These are phyloP conservation scores for Merops nubicus DNA, from an alignment of 2,113 vertebrate genomes.

Conservation along the genomic window DNA sequence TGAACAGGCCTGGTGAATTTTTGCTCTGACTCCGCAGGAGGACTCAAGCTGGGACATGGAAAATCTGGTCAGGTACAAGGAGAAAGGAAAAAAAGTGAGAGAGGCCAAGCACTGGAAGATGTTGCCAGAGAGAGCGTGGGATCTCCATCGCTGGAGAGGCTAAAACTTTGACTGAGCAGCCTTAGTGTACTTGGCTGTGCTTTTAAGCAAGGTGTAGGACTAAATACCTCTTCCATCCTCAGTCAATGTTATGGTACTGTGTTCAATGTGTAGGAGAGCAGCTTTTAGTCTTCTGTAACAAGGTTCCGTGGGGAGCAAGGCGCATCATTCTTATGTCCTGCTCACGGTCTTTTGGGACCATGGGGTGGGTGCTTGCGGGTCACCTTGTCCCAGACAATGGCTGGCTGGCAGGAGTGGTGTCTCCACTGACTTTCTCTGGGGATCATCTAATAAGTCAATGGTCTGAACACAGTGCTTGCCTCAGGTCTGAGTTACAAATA, in stretches of 20 bases:
- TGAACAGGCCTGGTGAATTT: not conserved
- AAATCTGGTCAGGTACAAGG: not conserved
- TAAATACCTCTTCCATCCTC: not conserved
- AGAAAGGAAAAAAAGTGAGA: not conserved
- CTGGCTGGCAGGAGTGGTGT: not conserved
- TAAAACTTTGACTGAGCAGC: not conserved
- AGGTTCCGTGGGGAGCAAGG: rapidly evolving
- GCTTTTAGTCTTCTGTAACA: not conserved
- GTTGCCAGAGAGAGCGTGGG: not conserved
- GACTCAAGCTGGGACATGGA: not conserved
- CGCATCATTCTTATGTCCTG: rapidly evolving
- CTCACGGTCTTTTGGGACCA: not conserved
- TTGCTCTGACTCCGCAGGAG: not conserved
- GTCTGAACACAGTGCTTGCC: not conserved
- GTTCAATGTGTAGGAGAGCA: rapidly evolving
- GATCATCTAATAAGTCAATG: not conserved
- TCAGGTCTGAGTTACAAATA: not conserved
- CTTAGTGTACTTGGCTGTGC: not conserved
- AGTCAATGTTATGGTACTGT: rapidly evolving
- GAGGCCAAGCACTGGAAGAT: not conserved
- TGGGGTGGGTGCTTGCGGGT: not conserved
- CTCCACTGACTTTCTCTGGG: not conserved
- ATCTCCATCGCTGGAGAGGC: not conserved
- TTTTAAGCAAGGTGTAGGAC: not conserved
- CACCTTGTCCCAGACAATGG: rapidly evolving